These are phyloP conservation scores for Ataeniobius toweri DNA, from an alignment of 2,797 vertebrate genomes.

Conservation along the genomic window DNA sequence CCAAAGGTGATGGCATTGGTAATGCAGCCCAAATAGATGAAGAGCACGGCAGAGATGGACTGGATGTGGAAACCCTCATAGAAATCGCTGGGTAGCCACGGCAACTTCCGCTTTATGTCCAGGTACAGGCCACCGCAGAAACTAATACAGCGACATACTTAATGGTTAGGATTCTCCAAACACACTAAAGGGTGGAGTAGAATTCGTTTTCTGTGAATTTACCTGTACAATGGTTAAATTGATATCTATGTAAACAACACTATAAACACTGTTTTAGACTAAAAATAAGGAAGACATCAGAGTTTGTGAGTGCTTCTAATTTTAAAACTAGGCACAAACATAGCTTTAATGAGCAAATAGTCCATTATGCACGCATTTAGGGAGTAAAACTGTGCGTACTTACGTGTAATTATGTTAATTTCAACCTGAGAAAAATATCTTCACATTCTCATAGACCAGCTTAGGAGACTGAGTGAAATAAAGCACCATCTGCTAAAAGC, in stretches of 20 bases:
- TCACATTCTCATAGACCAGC: no score
- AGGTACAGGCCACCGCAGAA: slow-evolving; percentile 91
- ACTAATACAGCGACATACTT: slow-evolving; percentile 66
- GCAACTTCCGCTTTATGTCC: slow-evolving; percentile 94
- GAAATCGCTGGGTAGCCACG: slow-evolving; percentile 92
- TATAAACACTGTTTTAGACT: neutral
- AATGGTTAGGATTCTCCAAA: slow-evolving; percentile 8
- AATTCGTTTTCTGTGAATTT: neutral
- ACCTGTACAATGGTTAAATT: neutral
- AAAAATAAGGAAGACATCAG: no score
- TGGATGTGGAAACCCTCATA: slow-evolving; percentile 96
- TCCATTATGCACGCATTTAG: no score
- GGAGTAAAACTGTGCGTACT: no score
- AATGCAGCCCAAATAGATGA: slow-evolving; percentile 98
- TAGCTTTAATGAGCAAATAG: no score
- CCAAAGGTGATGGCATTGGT: slow-evolving; percentile 98
- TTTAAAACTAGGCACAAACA: no score
- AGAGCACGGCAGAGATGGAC: slow-evolving; percentile 94
- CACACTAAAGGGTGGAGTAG: neutral
- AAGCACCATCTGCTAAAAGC: no score
- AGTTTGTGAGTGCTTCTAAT: no score
- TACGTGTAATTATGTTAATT: no score
- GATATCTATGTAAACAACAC: neutral
- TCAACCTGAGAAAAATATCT: no score
- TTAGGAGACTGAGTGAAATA: no score